phyloP scores from a whole-genome alignment of 2,797 vertebrate genomes.

The Psittacula echo region DNA sequence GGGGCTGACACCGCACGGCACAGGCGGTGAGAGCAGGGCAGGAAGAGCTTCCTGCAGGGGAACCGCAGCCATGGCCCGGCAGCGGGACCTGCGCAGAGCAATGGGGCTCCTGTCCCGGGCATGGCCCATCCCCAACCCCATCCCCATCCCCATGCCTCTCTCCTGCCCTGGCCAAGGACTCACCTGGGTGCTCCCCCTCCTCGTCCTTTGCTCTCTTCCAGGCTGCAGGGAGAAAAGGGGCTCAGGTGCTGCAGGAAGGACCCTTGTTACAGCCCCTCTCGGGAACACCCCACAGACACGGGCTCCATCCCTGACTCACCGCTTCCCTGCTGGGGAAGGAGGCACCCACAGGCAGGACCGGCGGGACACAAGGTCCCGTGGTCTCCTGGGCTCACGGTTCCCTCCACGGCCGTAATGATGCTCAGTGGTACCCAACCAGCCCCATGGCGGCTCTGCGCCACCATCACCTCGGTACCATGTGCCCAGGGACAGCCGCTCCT shows the following conservation, averaged over 20 bases:
- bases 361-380: rapidly evolving
- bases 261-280: rapidly evolving
- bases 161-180: not conserved
- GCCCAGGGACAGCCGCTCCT: not conserved
- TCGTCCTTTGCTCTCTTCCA: rapidly evolving
- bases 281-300: not conserved
- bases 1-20: rapidly evolving
- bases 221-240: not conserved
- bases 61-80: rapidly evolving
- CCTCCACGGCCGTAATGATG: rapidly evolving
- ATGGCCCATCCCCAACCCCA: not conserved
- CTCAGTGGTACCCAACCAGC: not conserved
- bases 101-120: rapidly evolving
- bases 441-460: not conserved
- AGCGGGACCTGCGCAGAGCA: not conserved
- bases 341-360: not conserved
- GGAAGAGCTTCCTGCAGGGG: not conserved
- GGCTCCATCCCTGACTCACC: not conserved
- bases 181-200: not conserved
- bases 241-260: rapidly evolving
- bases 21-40: rapidly evolving
- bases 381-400: not conserved
- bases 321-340: not conserved
- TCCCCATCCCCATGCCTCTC: not conserved
- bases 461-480: rapidly evolving